Percentiles rank a stretch among this genome's conserved stretches.
Conservation (phyloP, 53 echinoderm and acorn worm genomes). For the Mesocentrotus franciscanus region DNA sequence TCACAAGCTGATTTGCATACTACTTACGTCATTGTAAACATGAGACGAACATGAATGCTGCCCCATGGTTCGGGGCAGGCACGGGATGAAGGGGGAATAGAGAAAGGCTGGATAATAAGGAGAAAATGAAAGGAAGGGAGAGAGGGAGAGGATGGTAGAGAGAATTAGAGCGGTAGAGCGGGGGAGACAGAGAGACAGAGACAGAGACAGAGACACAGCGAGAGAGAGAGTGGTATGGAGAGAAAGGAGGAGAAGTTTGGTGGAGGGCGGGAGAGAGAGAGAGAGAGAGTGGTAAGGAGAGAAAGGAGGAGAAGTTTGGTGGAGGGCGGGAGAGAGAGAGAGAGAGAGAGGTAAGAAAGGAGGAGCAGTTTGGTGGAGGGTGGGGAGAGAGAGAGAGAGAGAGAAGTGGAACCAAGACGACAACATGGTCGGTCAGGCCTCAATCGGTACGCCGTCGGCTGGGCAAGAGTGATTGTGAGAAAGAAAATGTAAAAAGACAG, state of each 20-base stretch:
- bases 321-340: not conserved
- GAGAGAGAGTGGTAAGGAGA: not conserved
- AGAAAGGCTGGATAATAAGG: not conserved
- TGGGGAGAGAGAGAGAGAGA: too few relatives aligned
- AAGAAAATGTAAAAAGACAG: not conserved
- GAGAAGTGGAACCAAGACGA: not conserved
- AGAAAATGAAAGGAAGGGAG: not conserved
- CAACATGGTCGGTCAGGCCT: not conserved
- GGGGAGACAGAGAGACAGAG: not conserved
- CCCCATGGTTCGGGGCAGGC: constrained; percentile 48
- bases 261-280: not conserved
- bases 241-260: not conserved
- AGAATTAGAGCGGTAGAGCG: not conserved
- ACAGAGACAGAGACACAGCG: not conserved
- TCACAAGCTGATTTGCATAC: constrained; percentile 38
- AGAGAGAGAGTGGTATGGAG: not conserved
- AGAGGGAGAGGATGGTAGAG: not conserved
- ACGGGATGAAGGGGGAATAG: not conserved
- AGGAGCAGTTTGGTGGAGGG: not conserved
- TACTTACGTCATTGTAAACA: constrained; percentile 59
- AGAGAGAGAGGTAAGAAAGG: not conserved
- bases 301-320: not conserved
- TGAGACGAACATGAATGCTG: constrained; percentile 66
- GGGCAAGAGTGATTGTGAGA: not conserved
- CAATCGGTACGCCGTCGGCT: not conserved